These are phyloP conservation scores for Galerucella nymphaeae DNA, from an alignment of 2,888 invertebrate genomes.

Conservation along the genomic window DNA sequence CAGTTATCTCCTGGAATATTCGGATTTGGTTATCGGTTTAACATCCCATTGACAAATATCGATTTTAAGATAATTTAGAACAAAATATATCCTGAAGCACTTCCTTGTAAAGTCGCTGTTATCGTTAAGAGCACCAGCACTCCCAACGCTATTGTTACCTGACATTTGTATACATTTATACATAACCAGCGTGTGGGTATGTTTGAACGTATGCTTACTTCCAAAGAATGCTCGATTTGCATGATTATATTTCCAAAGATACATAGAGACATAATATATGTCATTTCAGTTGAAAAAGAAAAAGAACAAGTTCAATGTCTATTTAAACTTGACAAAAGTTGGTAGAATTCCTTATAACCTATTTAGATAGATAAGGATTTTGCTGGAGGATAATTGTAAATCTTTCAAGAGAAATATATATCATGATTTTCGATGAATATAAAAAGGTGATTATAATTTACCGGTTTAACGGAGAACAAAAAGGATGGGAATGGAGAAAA, in stretches of 20 bases:
- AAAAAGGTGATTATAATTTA: too few species aligned
- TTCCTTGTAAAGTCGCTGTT: background rate
- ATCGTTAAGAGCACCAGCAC: background rate
- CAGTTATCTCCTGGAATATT: too few species aligned
- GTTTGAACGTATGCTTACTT: conserved; percentile 2
- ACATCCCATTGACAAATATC: too few species aligned
- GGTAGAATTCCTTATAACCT: background rate
- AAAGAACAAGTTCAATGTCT: background rate
- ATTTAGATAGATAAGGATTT: background rate
- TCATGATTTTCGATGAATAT: too few species aligned
- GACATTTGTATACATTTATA: background rate
- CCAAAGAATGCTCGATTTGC: conserved; percentile 19
- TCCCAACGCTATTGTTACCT: conserved; percentile 1
- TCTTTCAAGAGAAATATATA: background rate
- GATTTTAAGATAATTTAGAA: too few species aligned
- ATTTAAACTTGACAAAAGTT: background rate
- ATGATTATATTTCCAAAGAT: conserved; percentile 19
- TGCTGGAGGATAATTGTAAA: background rate
- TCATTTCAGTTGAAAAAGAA: background rate
- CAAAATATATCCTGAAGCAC: background rate
- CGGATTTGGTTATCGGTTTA: too few species aligned
- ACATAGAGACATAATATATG: conserved; percentile 5
- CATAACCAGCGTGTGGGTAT: background rate
- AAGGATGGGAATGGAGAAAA: too few species aligned
- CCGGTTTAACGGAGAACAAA: too few species aligned